phyloP scores from a whole-genome alignment of 2,797 vertebrate genomes.

The Picus viridis region DNA sequence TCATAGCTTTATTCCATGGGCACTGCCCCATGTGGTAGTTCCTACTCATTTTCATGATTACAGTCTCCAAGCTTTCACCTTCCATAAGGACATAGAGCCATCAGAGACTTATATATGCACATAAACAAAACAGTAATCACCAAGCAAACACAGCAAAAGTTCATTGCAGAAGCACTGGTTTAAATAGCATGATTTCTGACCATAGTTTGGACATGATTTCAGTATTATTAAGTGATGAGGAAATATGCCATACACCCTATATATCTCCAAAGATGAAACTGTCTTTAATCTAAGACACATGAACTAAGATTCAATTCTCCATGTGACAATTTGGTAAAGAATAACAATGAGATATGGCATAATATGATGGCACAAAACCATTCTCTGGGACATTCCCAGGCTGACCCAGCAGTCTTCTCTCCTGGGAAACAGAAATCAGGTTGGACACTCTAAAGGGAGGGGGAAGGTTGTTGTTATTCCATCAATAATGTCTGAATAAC shows the following conservation, averaged over 20 bases:
- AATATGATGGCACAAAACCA: slow-evolving; percentile 41
- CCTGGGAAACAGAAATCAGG: neutral
- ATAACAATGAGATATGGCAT: slow-evolving; percentile 19
- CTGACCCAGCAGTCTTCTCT: neutral
- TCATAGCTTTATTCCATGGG: neutral
- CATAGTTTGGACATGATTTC: neutral
- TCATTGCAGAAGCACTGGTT: neutral
- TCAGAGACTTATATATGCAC: neutral
- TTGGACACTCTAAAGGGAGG: neutral
- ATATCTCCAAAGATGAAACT: slow-evolving; percentile 35
- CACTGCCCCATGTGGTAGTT: neutral
- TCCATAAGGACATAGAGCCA: neutral
- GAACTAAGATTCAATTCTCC: slow-evolving; percentile 58
- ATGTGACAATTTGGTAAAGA: slow-evolving; percentile 1
- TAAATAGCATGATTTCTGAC: neutral
- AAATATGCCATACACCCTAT: neutral
- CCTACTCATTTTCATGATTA: neutral
- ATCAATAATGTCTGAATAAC: neutral
- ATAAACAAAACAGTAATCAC: neutral
- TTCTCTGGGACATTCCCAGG: neutral
- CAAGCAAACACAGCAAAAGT: neutral
- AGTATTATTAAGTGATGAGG: neutral
- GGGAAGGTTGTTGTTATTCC: neutral
- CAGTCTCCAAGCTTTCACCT: neutral
- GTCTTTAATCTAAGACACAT: slow-evolving; percentile 48